Evolutionary conservation across 2,888 invertebrate species (phyloP).

Genomic region (Caenorhabditis plicata): DNA sequence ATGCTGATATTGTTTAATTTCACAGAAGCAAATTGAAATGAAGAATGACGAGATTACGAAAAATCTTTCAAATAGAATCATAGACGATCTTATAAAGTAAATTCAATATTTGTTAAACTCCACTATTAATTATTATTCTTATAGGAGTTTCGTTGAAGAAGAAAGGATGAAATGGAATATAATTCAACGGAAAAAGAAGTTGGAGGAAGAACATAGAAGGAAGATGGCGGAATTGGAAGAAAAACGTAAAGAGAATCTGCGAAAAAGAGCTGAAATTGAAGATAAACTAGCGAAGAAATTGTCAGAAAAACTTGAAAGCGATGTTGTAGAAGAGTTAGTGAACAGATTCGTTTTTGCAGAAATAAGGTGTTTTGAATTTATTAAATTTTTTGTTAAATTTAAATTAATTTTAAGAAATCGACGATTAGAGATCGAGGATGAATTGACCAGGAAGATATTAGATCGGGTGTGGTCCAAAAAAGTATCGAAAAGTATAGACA

Average conservation of each 20-base stretch:
- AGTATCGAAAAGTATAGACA: slow-evolving; percentile 5
- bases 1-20: background rate
- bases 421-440: no score
- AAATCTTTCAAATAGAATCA: slow-evolving; percentile 3
- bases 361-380: no score
- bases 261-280: slow-evolving; percentile 2
- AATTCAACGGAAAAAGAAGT: background rate
- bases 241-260: slow-evolving; percentile 3
- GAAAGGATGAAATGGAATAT: slow-evolving; percentile 3
- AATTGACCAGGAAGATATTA: slow-evolving; percentile 3
- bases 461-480: slow-evolving; percentile 10
- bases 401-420: no score
- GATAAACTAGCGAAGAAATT: slow-evolving; percentile 6
- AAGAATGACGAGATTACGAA: slow-evolving; percentile 4
- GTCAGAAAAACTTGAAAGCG: slow-evolving; percentile 8
- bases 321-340: slow-evolving; percentile 7
- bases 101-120: no score
- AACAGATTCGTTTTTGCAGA: no score
- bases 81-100: slow-evolving; percentile 15
- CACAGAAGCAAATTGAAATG: slow-evolving; percentile 6
- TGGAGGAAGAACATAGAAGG: slow-evolving; percentile 9
- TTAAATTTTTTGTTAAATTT: no score
- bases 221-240: slow-evolving; percentile 1
- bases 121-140: no score
- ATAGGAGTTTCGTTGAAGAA: slow-evolving; percentile 7